These are phyloP conservation scores for Enteromius unitaeniatus DNA, from an alignment of 2,797 vertebrate species.

Conservation along the genomic window DNA sequence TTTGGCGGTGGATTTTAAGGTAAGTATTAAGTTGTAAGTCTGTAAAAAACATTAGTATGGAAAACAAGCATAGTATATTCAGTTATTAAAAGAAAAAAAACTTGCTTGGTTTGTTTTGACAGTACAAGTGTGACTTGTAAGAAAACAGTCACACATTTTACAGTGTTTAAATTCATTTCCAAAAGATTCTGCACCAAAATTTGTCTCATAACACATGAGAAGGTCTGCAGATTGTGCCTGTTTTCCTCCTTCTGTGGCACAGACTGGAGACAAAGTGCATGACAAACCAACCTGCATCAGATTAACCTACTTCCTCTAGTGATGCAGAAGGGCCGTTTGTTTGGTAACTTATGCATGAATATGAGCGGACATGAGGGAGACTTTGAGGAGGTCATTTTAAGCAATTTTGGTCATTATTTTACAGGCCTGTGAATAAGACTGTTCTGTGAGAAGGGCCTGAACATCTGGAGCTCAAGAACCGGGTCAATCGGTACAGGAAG, in stretches of 20 bases:
- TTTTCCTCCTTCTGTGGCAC: background rate
- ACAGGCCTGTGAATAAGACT: background rate
- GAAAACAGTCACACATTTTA: background rate
- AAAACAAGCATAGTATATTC: no score
- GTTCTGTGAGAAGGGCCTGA: background rate
- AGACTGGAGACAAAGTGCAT: background rate
- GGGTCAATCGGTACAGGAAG: background rate
- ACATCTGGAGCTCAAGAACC: background rate
- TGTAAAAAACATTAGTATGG: no score
- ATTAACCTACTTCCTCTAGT: conserved; percentile 22
- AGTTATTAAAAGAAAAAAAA: no score
- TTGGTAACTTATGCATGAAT: background rate
- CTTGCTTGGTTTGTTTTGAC: background rate
- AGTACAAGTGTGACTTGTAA: background rate
- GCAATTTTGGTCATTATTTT: background rate
- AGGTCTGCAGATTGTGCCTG: background rate
- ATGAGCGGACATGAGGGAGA: background rate
- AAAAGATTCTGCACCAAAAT: no score
- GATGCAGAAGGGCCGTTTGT: conserved; percentile 6
- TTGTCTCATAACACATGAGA: background rate
- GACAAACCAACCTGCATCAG: background rate
- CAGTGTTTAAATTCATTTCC: no score
- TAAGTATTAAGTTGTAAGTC: no score
- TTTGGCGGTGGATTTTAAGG: no score
- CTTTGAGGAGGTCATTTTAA: background rate